These are phyloP conservation scores for Otolemur crassicaudatus DNA, from an alignment of 2,797 vertebrate species.

Conservation along the genomic window DNA sequence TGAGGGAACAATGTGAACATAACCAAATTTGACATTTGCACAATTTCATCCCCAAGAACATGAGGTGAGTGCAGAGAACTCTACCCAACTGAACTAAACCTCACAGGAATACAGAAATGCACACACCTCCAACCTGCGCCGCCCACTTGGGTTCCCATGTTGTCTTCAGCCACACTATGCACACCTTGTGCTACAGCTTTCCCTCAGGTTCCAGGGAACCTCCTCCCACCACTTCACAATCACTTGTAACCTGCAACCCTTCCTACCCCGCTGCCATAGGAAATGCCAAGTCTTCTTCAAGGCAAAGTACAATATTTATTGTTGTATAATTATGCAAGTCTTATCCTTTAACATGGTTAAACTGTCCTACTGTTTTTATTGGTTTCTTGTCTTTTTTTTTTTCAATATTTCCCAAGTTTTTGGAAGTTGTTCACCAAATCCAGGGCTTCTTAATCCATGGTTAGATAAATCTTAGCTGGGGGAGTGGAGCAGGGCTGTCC, in stretches of 20 bases:
- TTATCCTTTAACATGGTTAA: background rate
- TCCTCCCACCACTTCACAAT: background rate
- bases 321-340: background rate
- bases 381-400: background rate
- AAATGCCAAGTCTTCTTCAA: background rate
- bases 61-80: background rate
- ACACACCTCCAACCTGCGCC: no score
- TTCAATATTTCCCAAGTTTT: background rate
- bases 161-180: background rate
- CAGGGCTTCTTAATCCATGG: background rate
- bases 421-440: background rate
- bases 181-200: accelerated
- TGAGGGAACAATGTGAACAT: background rate
- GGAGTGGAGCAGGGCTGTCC: background rate
- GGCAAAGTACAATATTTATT: background rate
- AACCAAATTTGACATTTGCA: background rate
- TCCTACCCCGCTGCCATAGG: background rate
- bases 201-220: background rate
- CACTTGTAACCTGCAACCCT: background rate
- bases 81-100: background rate
- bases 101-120: accelerated
- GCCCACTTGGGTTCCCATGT: accelerated
- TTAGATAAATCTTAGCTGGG: background rate
- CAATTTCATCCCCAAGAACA: background rate
- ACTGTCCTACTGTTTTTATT: background rate